Evolutionary conservation across 2,888 invertebrate species (phyloP).

Genomic region (Arge pagana): DNA sequence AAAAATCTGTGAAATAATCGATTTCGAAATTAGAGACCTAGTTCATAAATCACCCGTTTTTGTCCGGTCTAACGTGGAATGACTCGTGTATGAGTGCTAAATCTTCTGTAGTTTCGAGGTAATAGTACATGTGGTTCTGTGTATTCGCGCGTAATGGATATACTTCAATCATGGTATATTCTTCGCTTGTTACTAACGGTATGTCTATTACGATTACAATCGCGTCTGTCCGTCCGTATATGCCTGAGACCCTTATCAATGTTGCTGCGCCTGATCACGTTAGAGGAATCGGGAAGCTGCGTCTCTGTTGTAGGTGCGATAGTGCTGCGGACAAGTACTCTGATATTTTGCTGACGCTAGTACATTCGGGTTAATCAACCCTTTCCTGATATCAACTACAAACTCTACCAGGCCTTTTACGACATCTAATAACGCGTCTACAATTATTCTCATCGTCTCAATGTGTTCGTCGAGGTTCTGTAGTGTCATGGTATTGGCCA

Average conservation of each 20-base stretch:
- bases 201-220: constrained; percentile 3
- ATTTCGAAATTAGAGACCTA: too few species aligned
- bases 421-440: neutral
- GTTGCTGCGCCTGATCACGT: neutral
- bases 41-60: too few species aligned
- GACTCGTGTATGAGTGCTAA: neutral
- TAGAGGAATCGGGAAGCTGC: neutral
- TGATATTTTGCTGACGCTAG: neutral
- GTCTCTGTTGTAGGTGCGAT: neutral
- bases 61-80: too few species aligned
- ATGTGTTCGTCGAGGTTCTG: constrained; percentile 4
- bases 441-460: constrained; percentile 1
- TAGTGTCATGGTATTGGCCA: too few species aligned
- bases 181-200: neutral
- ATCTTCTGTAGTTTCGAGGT: neutral
- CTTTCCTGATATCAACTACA: neutral
- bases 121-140: neutral
- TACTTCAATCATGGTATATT: neutral
- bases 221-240: neutral
- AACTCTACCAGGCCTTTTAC: constrained; percentile 4
- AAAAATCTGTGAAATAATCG: too few species aligned
- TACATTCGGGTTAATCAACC: neutral
- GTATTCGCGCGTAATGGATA: neutral
- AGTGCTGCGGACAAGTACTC: neutral
- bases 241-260: neutral